Evolutionary conservation across 1,140 invertebrate species (phyloP).

Genomic region (Lordiphosa mommai): DNA sequence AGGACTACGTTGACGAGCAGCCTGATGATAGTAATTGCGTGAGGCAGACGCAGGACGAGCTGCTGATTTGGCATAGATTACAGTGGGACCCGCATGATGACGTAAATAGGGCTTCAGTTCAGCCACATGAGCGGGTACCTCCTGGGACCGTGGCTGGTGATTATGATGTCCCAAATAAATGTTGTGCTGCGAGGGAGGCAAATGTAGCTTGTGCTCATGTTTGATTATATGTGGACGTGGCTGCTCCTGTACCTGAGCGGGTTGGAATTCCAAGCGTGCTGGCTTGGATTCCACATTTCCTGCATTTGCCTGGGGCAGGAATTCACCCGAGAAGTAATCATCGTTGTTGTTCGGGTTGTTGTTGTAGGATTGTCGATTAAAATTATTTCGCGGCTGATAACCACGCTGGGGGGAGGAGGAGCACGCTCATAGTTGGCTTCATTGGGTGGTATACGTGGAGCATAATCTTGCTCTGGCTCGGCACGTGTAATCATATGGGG

Average conservation of each 20-base stretch:
- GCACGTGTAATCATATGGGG: conserved; percentile 45
- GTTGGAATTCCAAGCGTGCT: conserved; percentile 53
- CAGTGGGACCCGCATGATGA: conserved; percentile 38
- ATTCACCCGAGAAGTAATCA: conserved; percentile 65
- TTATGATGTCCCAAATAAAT: conserved; percentile 57
- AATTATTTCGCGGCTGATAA: conserved; percentile 43
- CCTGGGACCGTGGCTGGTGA: conserved; percentile 39
- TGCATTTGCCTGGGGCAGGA: conserved; percentile 51
- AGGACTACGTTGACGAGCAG: conserved; percentile 37
- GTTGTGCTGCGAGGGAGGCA: conserved; percentile 71
- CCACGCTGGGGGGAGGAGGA: conserved; percentile 17
- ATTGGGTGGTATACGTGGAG: conserved; percentile 21
- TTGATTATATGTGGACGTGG: conserved; percentile 59
- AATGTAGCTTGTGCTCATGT: conserved; percentile 72
- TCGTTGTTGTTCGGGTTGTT: conserved; percentile 55
- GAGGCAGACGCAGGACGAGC: conserved; percentile 15
- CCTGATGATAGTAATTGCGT: conserved; percentile 40
- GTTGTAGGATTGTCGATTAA: conserved; percentile 45
- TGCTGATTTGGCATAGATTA: conserved; percentile 54
- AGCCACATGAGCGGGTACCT: conserved; percentile 51
- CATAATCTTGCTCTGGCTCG: conserved; percentile 52
- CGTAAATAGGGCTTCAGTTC: conserved; percentile 60
- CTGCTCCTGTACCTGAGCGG: conserved; percentile 23
- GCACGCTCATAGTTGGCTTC: conserved; percentile 31
- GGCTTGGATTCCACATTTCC: conserved; percentile 58